Base-by-base conservation (phyloP, 2,797 vertebrate genomes). In the Coranthus polyacanthus region DNA sequence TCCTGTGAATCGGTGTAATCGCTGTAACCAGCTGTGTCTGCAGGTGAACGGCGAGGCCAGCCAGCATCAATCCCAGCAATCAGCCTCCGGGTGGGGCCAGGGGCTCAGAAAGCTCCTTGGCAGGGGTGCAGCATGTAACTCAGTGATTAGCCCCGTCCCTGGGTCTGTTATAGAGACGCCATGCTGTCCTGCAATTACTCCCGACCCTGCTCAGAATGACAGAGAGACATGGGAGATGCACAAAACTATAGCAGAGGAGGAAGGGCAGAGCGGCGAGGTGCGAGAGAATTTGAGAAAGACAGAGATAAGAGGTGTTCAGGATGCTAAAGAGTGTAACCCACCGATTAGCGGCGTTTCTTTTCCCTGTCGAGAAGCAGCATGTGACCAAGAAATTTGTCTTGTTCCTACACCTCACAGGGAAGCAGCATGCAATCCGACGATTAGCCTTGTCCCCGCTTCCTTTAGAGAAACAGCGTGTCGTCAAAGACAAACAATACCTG, bases 11-110 rank as follows among this genome's bases (percentile, higher is more conserved):
- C 73, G 79, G 63, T 90, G 83, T 92, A 89, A 91, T 90, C 88
- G 81, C 41, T 90, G 88, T 75, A 86, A 84, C 79, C 90, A 90
- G 88, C 89, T 92, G 89, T 90, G 91, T 88, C 67, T 83, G 82
- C 88, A 86, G 90, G 88, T 89, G 88, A 83, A 85, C 57, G 70
- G 60, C 76, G 83, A 83, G 81, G 77, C 86, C 79, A 69, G 72
- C 68, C 82, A 36, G 68, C 84, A 83, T 88, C 89, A 81, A 85
- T 81, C 85, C 84, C 88, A 79, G 86, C 90, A 90, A 89, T 89
- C 89, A 87, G 83, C 62, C 88, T 82, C 77, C 17, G 76, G 80
- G 73, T 84, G 85, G 89, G 87, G 80, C 80, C 84, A 6, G 39
- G 85, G 82, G 47, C 82, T 88, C 77, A 73, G 86, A 89, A 90